Base-by-base conservation (phyloP, 2,888 invertebrate genomes). In the Netelia virgata region DNA sequence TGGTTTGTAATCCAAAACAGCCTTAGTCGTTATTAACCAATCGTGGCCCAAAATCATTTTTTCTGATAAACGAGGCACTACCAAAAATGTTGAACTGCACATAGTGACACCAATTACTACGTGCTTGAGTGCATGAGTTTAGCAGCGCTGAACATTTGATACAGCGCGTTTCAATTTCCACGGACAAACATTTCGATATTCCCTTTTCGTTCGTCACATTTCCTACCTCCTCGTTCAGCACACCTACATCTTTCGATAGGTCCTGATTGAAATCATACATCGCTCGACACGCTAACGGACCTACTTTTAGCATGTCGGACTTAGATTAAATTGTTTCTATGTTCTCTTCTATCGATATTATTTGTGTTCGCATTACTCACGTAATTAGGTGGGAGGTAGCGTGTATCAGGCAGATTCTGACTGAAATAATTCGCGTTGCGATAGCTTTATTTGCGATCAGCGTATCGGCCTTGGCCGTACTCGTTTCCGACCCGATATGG, bases 261-360 rank as follows among this genome's bases (percentile, higher is more conserved):
- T 72, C 72, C 72, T 61, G 28, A 6, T 43, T 9, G 16, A 72
- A 72, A 59, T 72, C 72, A 3, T 72, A 72, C 8, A 72, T 59
- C 18, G 9, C 59, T 41, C 72, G 72, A 72, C 59, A 72, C 59
- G n/a, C 72, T 72, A 72, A 1, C 16, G 72, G 72, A 72, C 72
- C 72, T n/a, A 20, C 5, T 11, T 43, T 72, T 72, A 59, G 72
- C 41, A 43, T 72, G 72, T 43, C 72, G 59, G 16, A 11, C 23
- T 18, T 47, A 36, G 70, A 57, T 70, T 70, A 70, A 70, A 69
- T 69, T 53, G 9, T 69, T 69, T n/a, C n/a, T 50, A 11, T n/a
- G 10, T 1, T 1, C 1, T 2, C 9, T 16, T 57, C 57, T n/a
- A 41, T 70, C 55, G 9, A 0, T 14, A 57, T 16, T 16, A 14